These are phyloP conservation scores for Drosophila pullipes DNA, from an alignment of 2,888 invertebrate species.

Conservation along the genomic window DNA sequence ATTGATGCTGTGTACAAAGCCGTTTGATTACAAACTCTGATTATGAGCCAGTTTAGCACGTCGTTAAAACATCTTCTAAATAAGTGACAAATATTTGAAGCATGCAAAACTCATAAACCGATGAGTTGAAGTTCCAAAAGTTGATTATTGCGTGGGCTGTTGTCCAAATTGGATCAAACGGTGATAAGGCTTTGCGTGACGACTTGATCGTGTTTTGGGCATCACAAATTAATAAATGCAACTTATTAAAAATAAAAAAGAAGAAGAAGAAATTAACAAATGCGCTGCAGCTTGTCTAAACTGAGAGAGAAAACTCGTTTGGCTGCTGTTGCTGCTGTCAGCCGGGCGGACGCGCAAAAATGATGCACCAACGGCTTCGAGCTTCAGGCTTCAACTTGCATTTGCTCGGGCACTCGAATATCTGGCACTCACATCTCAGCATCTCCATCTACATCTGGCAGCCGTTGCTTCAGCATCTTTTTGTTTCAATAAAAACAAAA, in stretches of 20 bases:
- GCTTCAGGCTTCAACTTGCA: constrained; percentile 34
- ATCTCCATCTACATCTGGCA: constrained; percentile 45
- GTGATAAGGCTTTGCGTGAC: constrained; percentile 51
- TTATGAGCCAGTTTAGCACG: constrained; percentile 36
- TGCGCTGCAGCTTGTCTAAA: constrained; percentile 16
- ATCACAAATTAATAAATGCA: constrained; percentile 64
- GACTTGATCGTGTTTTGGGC: constrained; percentile 52
- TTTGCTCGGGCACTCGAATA: constrained; percentile 31
- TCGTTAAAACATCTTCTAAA: constrained; percentile 38
- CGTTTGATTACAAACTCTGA: constrained; percentile 13
- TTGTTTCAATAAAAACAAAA: constrained; percentile 52
- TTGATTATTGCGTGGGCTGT: constrained; percentile 46
- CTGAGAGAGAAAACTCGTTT: constrained; percentile 36
- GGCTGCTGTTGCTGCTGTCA: constrained; percentile 19
- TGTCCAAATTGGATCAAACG: constrained; percentile 49
- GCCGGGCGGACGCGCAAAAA: constrained; percentile 41
- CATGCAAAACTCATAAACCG: constrained; percentile 5
- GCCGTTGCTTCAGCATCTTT: constrained; percentile 40
- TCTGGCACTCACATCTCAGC: constrained; percentile 35
- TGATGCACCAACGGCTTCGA: constrained; percentile 33
- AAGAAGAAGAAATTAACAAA: constrained; percentile 13
- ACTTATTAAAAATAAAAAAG: constrained; percentile 36
- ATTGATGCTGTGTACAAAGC: background rate
- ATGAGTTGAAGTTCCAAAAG: constrained; percentile 15
- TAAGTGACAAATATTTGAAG: constrained; percentile 13